A percentile compares a stretch with the other conserved stretches of the same genome.
phyloP scores from a whole-genome alignment of 2,888 invertebrate genomes.

The Flexamia atlantica region DNA sequence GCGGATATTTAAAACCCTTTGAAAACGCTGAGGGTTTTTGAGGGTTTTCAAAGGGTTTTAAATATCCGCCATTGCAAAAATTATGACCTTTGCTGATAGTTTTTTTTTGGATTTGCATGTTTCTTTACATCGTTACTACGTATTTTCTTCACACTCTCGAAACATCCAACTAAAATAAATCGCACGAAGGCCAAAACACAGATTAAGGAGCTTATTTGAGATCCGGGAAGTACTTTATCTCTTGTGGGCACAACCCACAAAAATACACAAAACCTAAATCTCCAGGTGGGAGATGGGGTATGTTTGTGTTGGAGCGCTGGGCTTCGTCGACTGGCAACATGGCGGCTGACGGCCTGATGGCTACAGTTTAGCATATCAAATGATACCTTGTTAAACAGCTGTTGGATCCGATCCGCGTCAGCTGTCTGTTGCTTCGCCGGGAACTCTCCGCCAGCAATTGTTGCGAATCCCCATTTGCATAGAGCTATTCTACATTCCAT shows the following conservation, averaged over 20 bases:
- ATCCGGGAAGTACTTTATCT: conserved; percentile 32
- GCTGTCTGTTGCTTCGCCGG: conserved; percentile 31
- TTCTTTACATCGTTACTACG: no score
- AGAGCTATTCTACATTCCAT: conserved; percentile 8
- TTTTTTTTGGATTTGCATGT: no score
- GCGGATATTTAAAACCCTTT: no score
- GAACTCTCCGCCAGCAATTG: conserved; percentile 24
- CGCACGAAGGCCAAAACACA: conserved; percentile 6
- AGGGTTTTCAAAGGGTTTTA: no score
- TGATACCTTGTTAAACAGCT: conserved; percentile 59
- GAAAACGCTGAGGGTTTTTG: no score
- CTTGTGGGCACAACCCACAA: conserved; percentile 13
- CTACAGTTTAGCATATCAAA: conserved; percentile 52
- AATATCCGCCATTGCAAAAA: no score
- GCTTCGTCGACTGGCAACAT: conserved; percentile 20
- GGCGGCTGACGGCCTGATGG: conserved; percentile 44
- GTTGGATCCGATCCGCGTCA: conserved; percentile 37
- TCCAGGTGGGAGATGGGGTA: not conserved
- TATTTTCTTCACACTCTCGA: not conserved
- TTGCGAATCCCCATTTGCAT: conserved; percentile 37
- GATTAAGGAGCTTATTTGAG: conserved; percentile 1
- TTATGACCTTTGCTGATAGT: no score
- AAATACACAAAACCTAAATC: conserved; percentile 45
- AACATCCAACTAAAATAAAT: conserved; percentile 10
- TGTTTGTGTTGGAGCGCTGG: conserved; percentile 44